Evolutionary conservation across 2,113 vertebrate species (phyloP), one percentile per base, ranked within the genome.

Genomic region (Labeo catla): DNA sequence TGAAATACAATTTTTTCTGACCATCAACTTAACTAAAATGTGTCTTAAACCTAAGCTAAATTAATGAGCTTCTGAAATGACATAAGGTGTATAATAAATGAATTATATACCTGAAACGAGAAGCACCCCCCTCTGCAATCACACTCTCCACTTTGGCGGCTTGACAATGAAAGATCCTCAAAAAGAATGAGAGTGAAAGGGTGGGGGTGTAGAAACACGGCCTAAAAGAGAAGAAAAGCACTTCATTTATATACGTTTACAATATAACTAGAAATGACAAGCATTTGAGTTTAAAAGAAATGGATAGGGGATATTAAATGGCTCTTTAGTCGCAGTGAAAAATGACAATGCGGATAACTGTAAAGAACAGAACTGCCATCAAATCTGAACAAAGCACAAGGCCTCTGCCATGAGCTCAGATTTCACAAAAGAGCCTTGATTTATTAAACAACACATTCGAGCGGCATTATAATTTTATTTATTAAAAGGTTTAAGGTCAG

Each of bases 61-160:
- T 43, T 1, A 50, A 19, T 6, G 3, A 49, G n/a, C 36, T 52
- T 36, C 28, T 23, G 8, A 49, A 72, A 28, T 19, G 50, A 13
- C 57, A 9, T n/a, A n/a, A 36, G 5, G 11, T 19, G 4, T 16
- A 6, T 39, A 66, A 63, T 0, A 1, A 9, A 3, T 19, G 6
- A 79, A 34, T 59, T 10, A 57, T 81, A 52, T 93, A 99, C 98
- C 98, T 99, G 97, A 99, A 98, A 99, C 98, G 98, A 99, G 98
- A 99, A 99, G 98, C 98, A 98, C 97, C 98, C 98, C 98, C 98
- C 98, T 99, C 98, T 99, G 97, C 97, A 96, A 99, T 98, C 97
- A 96, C 98, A 99, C 98, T 99, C 98, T 99, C 98, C 98, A 99
- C 98, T 99, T 99, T 99, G 98, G 98, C 98, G 98, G 98, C 98